Conservation (phyloP, 35 echinoderm and acorn worm genomes). For the Lytechinus pictus region DNA sequence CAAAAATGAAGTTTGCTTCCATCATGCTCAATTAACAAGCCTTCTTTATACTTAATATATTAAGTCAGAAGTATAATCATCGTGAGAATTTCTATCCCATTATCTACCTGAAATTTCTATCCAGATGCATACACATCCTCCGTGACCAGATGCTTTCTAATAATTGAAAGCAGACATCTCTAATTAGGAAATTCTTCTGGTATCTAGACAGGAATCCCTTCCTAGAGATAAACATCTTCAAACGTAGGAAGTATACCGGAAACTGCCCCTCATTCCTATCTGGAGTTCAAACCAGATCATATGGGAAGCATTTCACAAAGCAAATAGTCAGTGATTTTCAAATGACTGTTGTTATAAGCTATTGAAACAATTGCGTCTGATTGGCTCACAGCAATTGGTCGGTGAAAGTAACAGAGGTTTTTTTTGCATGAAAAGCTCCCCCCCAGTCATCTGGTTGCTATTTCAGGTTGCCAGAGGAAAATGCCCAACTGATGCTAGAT, state of each 20-base stretch:
- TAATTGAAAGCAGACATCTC: neutral
- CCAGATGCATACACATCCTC: neutral
- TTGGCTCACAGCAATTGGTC: too few species aligned
- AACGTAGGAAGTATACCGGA: neutral
- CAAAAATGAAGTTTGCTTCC: too few species aligned
- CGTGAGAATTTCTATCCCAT: too few species aligned
- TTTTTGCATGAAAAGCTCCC: too few species aligned
- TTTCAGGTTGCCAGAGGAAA: neutral
- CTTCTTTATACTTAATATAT: too few species aligned
- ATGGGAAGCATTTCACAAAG: too few species aligned
- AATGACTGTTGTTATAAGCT: too few species aligned
- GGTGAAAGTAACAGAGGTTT: too few species aligned
- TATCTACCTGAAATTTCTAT: neutral
- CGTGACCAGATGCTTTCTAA: neutral
- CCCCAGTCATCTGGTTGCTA: neutral
- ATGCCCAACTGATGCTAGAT: neutral
- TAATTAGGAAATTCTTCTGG: neutral
- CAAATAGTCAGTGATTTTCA: too few species aligned
- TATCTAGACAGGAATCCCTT: neutral
- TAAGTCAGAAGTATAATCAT: too few species aligned
- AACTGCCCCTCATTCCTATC: neutral
- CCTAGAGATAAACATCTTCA: neutral
- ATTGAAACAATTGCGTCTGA: too few species aligned
- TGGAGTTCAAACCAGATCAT: neutral
- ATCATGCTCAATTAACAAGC: too few species aligned